Base-by-base conservation (phyloP, 2,888 invertebrate species). In the Dugesia japonica region DNA sequence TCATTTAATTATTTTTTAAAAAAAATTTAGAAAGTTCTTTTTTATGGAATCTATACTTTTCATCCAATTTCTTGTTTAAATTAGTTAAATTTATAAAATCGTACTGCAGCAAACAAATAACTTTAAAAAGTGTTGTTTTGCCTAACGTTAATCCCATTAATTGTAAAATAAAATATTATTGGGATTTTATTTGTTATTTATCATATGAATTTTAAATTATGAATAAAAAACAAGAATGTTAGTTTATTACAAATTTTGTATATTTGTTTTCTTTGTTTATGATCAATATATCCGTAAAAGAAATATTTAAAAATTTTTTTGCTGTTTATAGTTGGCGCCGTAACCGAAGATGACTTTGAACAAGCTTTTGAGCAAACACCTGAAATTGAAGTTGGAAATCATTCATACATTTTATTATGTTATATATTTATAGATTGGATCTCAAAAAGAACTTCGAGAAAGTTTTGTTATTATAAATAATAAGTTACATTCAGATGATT, bases 291-390 rank as follows among this genome's bases (percentile, higher is more conserved):
- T 38, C 17, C 17, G 17, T 38, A 13, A 38, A 38, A 38, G 9
- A 13, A 38, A 38, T 38, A 38, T 38, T 38, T 38, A 17, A 38
- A 38, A 13, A 38, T 38, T 38, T 38, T 38, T 38, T 38, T 38
- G 38, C 17, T 38, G 38, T 38, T 17, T 82, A 31, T 56, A 56
- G 92, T 92, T 31, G 94, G 94, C 72, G 91, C 91, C 4, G 90
- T 94, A 15, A 92, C 94, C 78, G 89, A 90, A 84, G 92, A 93
- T 77, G 88, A 89, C 0, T 95, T 95, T 85, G 88, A 90, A 79
- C 89, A 89, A 38, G 89, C 90, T 0, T 94, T 95, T 86, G 90
- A 91, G 81, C 88, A 90, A 81, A 89, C 90, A 28, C 90, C 92
- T 4, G 89, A 89, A 73, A 87, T 92, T 83, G 56, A 56, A 20